Conservation (phyloP, 2,888 invertebrate genomes). For the Eilema caniola region DNA sequence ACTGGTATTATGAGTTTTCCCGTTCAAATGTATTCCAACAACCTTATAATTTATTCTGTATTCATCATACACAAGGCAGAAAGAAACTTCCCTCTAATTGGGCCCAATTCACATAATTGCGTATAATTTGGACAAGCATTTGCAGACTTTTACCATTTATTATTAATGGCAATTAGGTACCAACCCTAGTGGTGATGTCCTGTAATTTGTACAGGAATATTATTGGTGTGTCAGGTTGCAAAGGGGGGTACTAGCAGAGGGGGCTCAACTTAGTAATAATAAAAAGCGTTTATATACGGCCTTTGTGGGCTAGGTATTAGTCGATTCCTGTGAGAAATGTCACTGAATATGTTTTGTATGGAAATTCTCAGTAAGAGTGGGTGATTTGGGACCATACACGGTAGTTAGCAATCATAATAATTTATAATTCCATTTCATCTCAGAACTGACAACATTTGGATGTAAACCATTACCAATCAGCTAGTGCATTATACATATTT, state of each 20-base stretch:
- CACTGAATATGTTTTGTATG: neutral
- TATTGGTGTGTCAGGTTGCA: conserved; percentile 11
- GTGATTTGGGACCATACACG: too few species aligned
- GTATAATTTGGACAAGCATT: conserved; percentile 8
- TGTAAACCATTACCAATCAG: too few species aligned
- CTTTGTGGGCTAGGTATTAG: neutral
- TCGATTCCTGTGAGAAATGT: neutral
- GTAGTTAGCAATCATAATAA: too few species aligned
- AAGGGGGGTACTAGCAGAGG: neutral
- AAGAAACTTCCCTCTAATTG: neutral
- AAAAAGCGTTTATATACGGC: neutral
- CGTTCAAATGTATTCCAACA: neutral
- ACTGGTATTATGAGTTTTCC: too few species aligned
- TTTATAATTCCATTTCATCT: too few species aligned
- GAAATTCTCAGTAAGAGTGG: neutral
- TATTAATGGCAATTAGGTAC: conserved; percentile 24
- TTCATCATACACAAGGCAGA: neutral
- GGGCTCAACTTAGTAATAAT: neutral
- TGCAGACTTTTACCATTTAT: conserved; percentile 23
- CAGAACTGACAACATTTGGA: too few species aligned
- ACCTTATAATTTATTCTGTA: neutral
- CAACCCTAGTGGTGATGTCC: conserved; percentile 31
- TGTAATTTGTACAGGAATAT: conserved; percentile 38
- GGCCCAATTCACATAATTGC: conserved; percentile 12
- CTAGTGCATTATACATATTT: too few species aligned